Base-by-base conservation (phyloP, 2,888 invertebrate genomes). In the Cheilosia impressa region DNA sequence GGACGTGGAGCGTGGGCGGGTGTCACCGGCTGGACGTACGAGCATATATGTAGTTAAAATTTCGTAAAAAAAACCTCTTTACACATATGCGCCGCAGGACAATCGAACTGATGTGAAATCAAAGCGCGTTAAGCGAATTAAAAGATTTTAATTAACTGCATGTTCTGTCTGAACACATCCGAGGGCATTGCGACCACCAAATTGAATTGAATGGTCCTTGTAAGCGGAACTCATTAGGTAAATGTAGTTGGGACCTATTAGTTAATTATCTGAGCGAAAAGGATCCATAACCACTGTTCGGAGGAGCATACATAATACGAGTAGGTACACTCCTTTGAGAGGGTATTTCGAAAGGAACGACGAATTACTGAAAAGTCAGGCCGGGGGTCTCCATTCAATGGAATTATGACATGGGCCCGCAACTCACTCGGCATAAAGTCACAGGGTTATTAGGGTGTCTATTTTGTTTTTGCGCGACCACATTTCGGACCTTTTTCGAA, bases 71-170 rank as follows among this genome's bases (percentile, higher is more conserved):
- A 50, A n/a, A 17, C 3, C 17, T 24, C 52, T 47, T 57, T 38
- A 62, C 58, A 68, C 58, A 62, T 78, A 62, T 68, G 65, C 7
- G 27, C 55, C 43, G 38, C 57, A 52, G 72, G 62, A 81, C 80
- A 81, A 72, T 66, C 15, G 45, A 69, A 47, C 65, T 58, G 58
- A 75, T 58, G 62, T 72, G 38, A 85, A 77, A 77, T 76, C 80
- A 81, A 72, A 73, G 71, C 85, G 68, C 65, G 69, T 71, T 77
- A 76, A 85, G 72, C 76, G 80, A 81, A 81, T 85, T 85, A 85
- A 85, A 85, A 47, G 81, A 85, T 85, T 85, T 85, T 80, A 85
- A 85, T 80, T 85, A 85, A 76, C 80, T 76, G 47, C 27, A 71
- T 66, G 65, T 66, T 45, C 43, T 45, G 53, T 10, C 13, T 6